phyloP scores from a whole-genome alignment of 2,113 vertebrate genomes.

The Rhynchomys soricoides region DNA sequence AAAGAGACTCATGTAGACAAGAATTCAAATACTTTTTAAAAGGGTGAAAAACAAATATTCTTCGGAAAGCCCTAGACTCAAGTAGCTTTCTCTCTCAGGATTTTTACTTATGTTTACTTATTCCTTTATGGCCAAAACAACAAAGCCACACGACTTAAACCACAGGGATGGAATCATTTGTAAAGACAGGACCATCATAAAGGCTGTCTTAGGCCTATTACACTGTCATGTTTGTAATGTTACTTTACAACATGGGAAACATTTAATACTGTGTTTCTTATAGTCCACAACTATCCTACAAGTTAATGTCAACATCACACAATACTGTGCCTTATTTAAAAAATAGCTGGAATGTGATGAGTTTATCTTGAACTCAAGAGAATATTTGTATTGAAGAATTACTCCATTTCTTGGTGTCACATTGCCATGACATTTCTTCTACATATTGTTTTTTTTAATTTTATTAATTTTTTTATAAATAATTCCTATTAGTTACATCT shows the following conservation, averaged over 20 bases:
- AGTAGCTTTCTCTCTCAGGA: not conserved
- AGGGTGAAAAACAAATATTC: not conserved
- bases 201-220: not conserved
- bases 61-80: not conserved
- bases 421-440: not conserved
- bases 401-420: not conserved
- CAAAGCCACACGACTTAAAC: slow-evolving; percentile 4
- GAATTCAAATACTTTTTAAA: not conserved
- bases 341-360: not conserved
- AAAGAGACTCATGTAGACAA: not conserved
- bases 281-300: not conserved
- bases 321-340: not conserved
- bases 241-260: not conserved
- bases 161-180: not conserved
- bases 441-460: not conserved
- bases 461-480: no score
- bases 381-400: not conserved
- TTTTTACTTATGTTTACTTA: not conserved
- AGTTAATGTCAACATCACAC: not conserved
- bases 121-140: not conserved
- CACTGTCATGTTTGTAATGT: not conserved
- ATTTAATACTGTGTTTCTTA: slow-evolving; percentile 27
- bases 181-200: not conserved
- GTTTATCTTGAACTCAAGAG: slow-evolving; percentile 40
- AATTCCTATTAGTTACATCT: no score